Evolutionary conservation across 2,113 vertebrate species (phyloP), one percentile per base, ranked within the genome.

Genomic region (Plotosus lineatus): DNA sequence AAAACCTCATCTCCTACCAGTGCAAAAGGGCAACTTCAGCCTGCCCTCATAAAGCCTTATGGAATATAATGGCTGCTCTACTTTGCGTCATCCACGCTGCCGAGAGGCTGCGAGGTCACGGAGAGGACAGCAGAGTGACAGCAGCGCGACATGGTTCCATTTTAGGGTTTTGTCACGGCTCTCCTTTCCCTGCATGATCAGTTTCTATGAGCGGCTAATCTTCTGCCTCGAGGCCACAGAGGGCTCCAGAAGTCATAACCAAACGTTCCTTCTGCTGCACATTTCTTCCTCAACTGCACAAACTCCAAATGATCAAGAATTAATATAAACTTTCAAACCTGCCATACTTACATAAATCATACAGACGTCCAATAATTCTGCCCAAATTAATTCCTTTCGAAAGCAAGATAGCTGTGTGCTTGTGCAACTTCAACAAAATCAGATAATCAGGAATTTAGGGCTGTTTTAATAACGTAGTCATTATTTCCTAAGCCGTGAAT

Each of bases 91-190:
- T 81, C 44, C 36, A 58, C 1, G 8, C 15, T 79, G 44, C 71
- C 55, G 38, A 71, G 73, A 61, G 50, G 60, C 53, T 48, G 23
- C 60, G 81, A 66, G 84, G 81, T 85, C 84, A 83, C 19, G 8
- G 73, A 85, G 69, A 83, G 84, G 84, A 82, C 80, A 76, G 63
- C 36, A 42, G 72, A 81, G 60, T 75, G 79, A 75, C 33, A 48
- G 15, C 61, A 48, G 63, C 36, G 9, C 73, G 42, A 44, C 46
- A 8, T 56, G 65, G 42, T 77, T 82, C 84, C 80, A 85, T 85
- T 85, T 85, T 80, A 77, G 44, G 68, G 81, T 78, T 85, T 85
- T 72, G 81, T 83, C 84, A 83, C 73, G 84, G 84, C 77, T 55
- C 77, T 40, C 60, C 46, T 83, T 60, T 79, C 81, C 72, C 78